These are phyloP conservation scores for Polypterus senegalus DNA, from an alignment of 2,113 vertebrate genomes.

Conservation along the genomic window DNA sequence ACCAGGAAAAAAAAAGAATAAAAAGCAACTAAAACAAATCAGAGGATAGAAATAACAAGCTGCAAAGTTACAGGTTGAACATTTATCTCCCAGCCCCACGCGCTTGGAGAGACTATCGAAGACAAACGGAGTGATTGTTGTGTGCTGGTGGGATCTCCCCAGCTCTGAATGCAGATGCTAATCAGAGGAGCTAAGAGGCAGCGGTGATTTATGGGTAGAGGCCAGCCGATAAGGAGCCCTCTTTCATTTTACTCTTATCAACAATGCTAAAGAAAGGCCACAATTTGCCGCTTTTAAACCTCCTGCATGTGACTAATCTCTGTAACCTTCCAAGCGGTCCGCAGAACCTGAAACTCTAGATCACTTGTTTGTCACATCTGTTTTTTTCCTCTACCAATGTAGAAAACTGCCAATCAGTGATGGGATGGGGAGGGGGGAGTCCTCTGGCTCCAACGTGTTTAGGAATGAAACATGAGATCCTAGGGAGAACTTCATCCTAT, in stretches of 20 bases:
- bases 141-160: slow-evolving; percentile 42
- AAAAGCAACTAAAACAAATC: no score
- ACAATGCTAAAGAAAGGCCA: slow-evolving; percentile 57
- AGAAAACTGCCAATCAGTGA: no score
- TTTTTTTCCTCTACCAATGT: no score
- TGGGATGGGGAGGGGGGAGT: no score
- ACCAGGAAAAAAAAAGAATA: no score
- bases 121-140: slow-evolving; percentile 43
- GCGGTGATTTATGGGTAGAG: slow-evolving; percentile 65
- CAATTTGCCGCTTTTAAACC: slow-evolving; percentile 67
- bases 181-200: slow-evolving; percentile 51
- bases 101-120: slow-evolving; percentile 37
- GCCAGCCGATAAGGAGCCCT: slow-evolving; percentile 53
- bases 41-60: no score
- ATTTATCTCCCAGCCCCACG: slow-evolving; percentile 17
- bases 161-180: slow-evolving; percentile 54
- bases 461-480: no score
- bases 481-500: no score
- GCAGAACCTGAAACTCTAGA: slow-evolving; percentile 52
- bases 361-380: slow-evolving; percentile 45
- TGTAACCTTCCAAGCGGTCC: slow-evolving; percentile 55
- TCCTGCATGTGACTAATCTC: slow-evolving; percentile 64
- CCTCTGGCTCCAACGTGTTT: no score
- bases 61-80: neutral
- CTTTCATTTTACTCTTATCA: slow-evolving; percentile 68